Evolutionary conservation across 2,113 vertebrate genomes (phyloP).

Genomic region (Nothoprocta pentlandii): DNA sequence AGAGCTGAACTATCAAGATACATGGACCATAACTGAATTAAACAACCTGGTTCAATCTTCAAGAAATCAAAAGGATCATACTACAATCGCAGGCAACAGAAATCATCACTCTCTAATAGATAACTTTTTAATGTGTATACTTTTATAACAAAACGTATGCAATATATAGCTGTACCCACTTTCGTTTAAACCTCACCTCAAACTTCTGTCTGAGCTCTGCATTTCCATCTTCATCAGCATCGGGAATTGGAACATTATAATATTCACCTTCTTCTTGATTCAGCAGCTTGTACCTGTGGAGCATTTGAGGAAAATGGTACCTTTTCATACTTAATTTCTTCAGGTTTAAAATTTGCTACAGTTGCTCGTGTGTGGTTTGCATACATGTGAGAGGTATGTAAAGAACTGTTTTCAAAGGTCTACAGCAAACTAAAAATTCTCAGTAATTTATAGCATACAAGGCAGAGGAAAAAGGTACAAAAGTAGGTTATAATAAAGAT

Average conservation of each 20-base stretch:
- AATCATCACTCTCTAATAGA: background rate
- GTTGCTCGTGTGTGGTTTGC: background rate
- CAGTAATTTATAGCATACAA: background rate
- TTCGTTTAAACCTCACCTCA: slow-evolving; percentile 84
- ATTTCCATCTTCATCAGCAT: slow-evolving; percentile 91
- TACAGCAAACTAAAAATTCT: background rate
- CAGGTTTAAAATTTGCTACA: background rate
- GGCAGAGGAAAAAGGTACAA: background rate
- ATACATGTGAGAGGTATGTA: too few relatives aligned
- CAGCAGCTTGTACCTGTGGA: slow-evolving; percentile 91
- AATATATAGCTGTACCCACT: background rate
- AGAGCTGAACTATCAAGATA: background rate
- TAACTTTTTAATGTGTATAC: background rate
- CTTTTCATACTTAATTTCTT: background rate
- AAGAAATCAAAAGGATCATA: background rate
- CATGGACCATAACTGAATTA: background rate
- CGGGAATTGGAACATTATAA: slow-evolving; percentile 95
- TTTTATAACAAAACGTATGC: background rate
- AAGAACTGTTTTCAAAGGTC: background rate
- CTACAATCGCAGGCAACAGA: background rate
- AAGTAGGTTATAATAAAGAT: background rate
- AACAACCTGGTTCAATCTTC: background rate
- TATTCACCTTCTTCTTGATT: slow-evolving; percentile 97
- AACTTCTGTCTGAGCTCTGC: slow-evolving; percentile 94
- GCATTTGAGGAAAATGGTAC: background rate